Evolutionary conservation across 1,140 invertebrate genomes (phyloP).

Genomic region (Drosophila ohnishii): DNA sequence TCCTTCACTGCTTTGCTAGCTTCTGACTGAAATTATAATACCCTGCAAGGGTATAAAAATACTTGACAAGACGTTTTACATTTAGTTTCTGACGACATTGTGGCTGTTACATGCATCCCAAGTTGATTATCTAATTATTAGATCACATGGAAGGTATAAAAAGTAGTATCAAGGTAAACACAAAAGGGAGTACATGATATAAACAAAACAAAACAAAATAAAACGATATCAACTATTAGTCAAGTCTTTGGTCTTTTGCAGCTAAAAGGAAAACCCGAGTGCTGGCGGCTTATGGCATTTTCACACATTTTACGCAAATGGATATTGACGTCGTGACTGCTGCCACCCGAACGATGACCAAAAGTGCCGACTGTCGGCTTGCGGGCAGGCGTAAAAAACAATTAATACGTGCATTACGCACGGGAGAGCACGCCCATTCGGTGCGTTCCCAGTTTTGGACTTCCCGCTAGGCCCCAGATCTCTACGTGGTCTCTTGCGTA

Average conservation of each 20-base stretch:
- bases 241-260: constrained; percentile 18
- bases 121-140: constrained; percentile 1
- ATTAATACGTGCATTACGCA: constrained; percentile 36
- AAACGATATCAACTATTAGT: neutral
- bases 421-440: constrained; percentile 49
- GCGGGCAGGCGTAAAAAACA: constrained; percentile 49
- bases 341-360: constrained; percentile 14
- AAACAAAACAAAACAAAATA: neutral
- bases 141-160: neutral
- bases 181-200: neutral
- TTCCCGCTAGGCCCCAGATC: constrained; percentile 50
- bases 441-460: constrained; percentile 49
- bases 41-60: neutral
- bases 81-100: neutral
- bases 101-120: neutral
- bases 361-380: constrained; percentile 8
- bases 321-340: constrained; percentile 36
- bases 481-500: constrained; percentile 25
- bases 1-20: too few species aligned
- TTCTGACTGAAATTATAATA: too few species aligned
- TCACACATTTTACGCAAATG: constrained; percentile 67
- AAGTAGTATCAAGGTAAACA: neutral
- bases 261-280: constrained; percentile 18
- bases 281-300: constrained; percentile 44
- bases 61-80: constrained; percentile 2